phyloP scores from a whole-genome alignment of 2,797 vertebrate genomes.

The Sebastes ruberrimus region DNA sequence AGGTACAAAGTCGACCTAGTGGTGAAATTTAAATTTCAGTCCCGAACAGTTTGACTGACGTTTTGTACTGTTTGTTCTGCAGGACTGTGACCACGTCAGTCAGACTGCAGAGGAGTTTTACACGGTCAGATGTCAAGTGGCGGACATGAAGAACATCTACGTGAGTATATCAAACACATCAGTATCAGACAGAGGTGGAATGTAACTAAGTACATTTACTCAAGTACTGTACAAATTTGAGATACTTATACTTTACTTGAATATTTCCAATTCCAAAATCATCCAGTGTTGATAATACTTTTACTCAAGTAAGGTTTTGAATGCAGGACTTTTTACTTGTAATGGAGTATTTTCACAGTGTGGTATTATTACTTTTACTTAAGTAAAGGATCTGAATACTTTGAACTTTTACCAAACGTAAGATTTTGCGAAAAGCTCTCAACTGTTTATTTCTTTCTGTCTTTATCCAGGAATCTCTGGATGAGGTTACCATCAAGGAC shows the following conservation, averaged over 20 bases:
- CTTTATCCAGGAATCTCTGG: slow-evolving; percentile 90
- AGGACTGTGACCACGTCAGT: slow-evolving; percentile 99
- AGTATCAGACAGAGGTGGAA: background rate
- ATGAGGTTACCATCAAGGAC: slow-evolving; percentile 99
- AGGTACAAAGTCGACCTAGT: fast-evolving
- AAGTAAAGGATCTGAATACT: background rate
- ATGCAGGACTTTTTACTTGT: no score
- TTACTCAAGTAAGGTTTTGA: no score
- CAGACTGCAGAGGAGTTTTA: slow-evolving; percentile 99
- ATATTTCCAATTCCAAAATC: no score
- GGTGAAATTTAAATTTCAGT: background rate
- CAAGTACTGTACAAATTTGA: background rate
- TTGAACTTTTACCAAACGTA: background rate
- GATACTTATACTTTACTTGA: no score
- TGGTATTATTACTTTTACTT: background rate
- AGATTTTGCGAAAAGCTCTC: background rate
- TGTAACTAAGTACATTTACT: background rate
- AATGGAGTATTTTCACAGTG: background rate
- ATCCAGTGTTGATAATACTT: no score
- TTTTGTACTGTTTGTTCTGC: background rate
- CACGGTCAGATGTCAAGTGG: slow-evolving; percentile 97
- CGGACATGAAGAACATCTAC: slow-evolving; percentile 99
- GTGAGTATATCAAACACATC: slow-evolving; percentile 80
- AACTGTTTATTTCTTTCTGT: background rate
- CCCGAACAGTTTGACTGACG: background rate